These are phyloP conservation scores for Trachythela sp. DNA, from an alignment of 64 coral and sea anemone genomes.

Conservation along the genomic window DNA sequence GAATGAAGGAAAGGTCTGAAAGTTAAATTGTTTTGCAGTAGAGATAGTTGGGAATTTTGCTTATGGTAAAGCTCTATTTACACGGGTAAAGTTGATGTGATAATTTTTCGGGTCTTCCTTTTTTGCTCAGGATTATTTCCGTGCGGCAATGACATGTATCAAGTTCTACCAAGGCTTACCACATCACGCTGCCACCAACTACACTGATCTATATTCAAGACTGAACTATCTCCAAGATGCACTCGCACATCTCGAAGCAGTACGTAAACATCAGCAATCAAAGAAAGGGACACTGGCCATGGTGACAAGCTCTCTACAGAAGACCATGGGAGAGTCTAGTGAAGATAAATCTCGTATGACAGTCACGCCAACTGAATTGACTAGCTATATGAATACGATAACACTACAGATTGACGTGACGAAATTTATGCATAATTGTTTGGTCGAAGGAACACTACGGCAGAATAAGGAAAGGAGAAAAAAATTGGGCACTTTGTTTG, in stretches of 20 bases:
- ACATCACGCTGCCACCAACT: conserved; percentile 44
- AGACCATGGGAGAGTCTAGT: conserved; percentile 44
- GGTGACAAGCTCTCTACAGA: conserved; percentile 51
- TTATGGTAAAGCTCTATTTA: too few species aligned
- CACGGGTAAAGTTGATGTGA: too few species aligned
- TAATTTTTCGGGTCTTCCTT: too few species aligned
- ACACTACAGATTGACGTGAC: conserved; percentile 89
- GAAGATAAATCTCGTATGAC: conserved; percentile 63
- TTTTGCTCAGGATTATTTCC: conserved; percentile 70
- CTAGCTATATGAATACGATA: conserved; percentile 79
- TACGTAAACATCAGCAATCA: conserved; percentile 45
- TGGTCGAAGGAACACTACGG: conserved; percentile 46
- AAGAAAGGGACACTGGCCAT: conserved; percentile 65
- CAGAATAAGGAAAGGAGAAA: conserved; percentile 28
- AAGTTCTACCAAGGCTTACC: conserved; percentile 78
- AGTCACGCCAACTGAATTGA: conserved; percentile 76
- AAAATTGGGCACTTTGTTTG: conserved; percentile 75
- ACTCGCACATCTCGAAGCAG: conserved; percentile 65
- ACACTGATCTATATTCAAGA: conserved; percentile 67
- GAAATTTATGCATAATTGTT: conserved; percentile 78
- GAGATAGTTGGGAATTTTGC: too few species aligned
- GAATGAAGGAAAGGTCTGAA: too few species aligned
- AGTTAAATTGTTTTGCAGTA: too few species aligned
- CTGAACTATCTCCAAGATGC: conserved; percentile 71
- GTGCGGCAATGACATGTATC: conserved; percentile 92